Evolutionary conservation across 2,888 invertebrate species (phyloP).

Genomic region (Cerastis rubricosa): DNA sequence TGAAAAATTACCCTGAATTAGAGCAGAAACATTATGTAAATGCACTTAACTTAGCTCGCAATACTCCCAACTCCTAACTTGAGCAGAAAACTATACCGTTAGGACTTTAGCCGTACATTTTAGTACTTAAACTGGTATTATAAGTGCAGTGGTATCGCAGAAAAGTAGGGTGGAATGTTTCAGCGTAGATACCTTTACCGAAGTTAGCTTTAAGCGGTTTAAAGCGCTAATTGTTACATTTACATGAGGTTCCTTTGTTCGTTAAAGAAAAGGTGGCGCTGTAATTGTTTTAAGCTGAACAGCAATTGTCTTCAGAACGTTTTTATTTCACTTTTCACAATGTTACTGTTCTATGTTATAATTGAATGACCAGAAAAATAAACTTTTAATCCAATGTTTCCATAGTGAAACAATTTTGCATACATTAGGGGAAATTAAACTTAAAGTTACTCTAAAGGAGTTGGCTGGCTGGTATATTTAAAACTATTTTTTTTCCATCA

Average conservation of each 20-base stretch:
- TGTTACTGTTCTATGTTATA: not conserved
- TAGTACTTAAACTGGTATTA: constrained; percentile 25
- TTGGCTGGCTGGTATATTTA: no score
- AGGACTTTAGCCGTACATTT: constrained; percentile 25
- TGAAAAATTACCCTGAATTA: constrained; percentile 27
- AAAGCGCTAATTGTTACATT: constrained; percentile 14
- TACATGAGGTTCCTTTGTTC: constrained; percentile 18
- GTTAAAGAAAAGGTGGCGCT: not conserved
- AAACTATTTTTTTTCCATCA: no score
- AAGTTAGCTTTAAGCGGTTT: constrained; percentile 12
- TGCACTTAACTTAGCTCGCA: constrained; percentile 19
- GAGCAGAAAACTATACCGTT: constrained; percentile 27
- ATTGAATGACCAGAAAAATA: not conserved
- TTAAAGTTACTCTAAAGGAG: no score
- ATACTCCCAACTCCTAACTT: constrained; percentile 3
- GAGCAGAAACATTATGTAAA: constrained; percentile 39
- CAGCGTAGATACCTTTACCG: not conserved
- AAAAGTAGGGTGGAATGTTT: not conserved
- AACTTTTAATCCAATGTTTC: not conserved
- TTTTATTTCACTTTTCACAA: not conserved
- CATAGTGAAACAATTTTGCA: not conserved
- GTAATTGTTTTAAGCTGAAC: not conserved
- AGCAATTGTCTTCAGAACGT: not conserved
- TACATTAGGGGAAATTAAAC: not conserved
- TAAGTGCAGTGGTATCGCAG: not conserved